A percentile compares a stretch with the other conserved stretches of the same genome.
These are phyloP conservation scores for Heliothis subflexa DNA, from an alignment of 1,140 invertebrate genomes.

Conservation along the genomic window DNA sequence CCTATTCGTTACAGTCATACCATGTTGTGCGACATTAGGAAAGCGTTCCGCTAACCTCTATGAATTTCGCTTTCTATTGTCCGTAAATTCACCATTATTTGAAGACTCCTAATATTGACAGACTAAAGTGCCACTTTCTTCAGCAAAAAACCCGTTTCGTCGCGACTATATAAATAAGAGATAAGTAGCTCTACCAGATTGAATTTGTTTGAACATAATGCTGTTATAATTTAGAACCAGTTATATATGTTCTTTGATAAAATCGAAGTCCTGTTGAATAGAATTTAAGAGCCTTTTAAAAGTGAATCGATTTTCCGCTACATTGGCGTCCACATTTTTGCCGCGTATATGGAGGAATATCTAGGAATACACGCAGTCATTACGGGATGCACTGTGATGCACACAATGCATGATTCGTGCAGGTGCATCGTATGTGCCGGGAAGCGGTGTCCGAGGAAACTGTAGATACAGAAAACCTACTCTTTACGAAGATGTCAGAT, in stretches of 20 bases:
- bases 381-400: conserved; percentile 41
- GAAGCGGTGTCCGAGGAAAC: not conserved
- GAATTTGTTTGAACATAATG: conserved; percentile 1
- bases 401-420: conserved; percentile 45
- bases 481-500: not conserved
- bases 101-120: conserved; percentile 31
- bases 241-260: conserved; percentile 13
- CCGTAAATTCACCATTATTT: conserved; percentile 40
- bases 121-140: conserved; percentile 43
- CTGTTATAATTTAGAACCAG: conserved; percentile 26
- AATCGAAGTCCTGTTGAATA: conserved; percentile 3
- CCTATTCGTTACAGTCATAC: conserved; percentile 65
- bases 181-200: conserved; percentile 15
- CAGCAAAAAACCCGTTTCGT: conserved; percentile 38
- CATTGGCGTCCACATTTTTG: conserved; percentile 28
- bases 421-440: conserved; percentile 29
- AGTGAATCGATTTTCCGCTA: not conserved
- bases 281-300: not conserved
- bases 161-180: conserved; percentile 18
- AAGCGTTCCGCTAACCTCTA: conserved; percentile 71
- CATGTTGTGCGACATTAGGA: conserved; percentile 61
- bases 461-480: not conserved
- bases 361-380: conserved; percentile 27
- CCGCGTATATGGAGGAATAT: conserved; percentile 5
- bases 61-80: conserved; percentile 69